phyloP scores from a whole-genome alignment of 2,113 vertebrate species.

The Poicephalus meyeri region DNA sequence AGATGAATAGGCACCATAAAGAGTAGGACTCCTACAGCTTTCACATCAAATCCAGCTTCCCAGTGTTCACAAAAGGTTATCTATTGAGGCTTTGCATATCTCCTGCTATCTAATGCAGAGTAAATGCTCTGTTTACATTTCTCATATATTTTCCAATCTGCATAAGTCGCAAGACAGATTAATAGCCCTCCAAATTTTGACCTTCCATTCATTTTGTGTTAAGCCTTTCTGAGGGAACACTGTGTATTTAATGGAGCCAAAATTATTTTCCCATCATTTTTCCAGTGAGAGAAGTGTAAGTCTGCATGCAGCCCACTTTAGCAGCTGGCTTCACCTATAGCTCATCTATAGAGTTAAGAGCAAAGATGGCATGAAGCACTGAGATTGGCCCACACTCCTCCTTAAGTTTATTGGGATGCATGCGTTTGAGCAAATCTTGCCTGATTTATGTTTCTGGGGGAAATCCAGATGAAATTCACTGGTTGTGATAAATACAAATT shows the following conservation, averaged over 20 bases:
- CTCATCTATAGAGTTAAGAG: constrained; percentile 2
- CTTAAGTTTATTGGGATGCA: not conserved
- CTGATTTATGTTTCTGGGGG: constrained; percentile 4
- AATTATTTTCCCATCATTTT: constrained; percentile 55
- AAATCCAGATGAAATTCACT: not conserved
- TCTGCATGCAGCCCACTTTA: not conserved
- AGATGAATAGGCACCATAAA: constrained; percentile 30
- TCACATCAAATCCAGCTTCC: constrained; percentile 59
- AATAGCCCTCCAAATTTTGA: constrained; percentile 63
- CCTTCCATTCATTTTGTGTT: constrained; percentile 65
- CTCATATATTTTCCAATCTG: constrained; percentile 64
- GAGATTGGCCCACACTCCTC: not conserved
- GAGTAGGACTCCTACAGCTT: not conserved
- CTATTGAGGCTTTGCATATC: constrained; percentile 53
- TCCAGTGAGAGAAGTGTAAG: not conserved
- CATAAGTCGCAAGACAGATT: constrained; percentile 63
- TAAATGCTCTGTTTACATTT: constrained; percentile 65
- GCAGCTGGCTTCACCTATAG: not conserved
- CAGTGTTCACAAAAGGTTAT: constrained; percentile 60
- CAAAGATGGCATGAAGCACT: not conserved
- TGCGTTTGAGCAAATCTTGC: not conserved
- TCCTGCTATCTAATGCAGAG: constrained; percentile 64
- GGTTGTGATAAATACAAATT: constrained; percentile 8
- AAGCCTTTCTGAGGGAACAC: constrained; percentile 10
- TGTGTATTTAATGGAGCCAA: constrained; percentile 48